Percentiles rank a stretch among this genome's conserved stretches.
Evolutionary conservation across 2,888 invertebrate genomes (phyloP).

Genomic region (Chromoteleia sp.): DNA sequence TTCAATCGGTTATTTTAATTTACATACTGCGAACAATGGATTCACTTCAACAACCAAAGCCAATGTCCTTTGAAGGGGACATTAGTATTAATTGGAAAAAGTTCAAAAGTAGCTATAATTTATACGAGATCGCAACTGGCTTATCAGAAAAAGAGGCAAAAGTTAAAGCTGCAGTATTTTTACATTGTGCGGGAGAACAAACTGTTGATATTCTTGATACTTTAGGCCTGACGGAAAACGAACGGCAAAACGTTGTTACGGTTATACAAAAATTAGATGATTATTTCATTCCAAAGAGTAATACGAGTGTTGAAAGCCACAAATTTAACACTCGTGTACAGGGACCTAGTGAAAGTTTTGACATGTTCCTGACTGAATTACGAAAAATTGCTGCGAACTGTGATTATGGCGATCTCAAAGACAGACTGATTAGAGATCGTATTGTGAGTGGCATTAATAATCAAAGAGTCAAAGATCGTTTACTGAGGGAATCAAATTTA

Average conservation of each 20-base stretch:
- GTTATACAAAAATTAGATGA: constrained; percentile 69
- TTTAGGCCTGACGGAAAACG: constrained; percentile 56
- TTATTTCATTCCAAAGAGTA: constrained; percentile 62
- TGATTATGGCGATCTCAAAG: constrained; percentile 69
- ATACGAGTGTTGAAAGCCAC: constrained; percentile 69
- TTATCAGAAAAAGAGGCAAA: constrained; percentile 56
- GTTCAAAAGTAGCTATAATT: constrained; percentile 18
- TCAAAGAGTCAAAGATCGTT: constrained; percentile 44
- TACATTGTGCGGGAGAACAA: constrained; percentile 71
- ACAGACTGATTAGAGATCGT: constrained; percentile 54
- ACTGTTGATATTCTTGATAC: constrained; percentile 70
- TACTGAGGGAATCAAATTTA: constrained; percentile 46
- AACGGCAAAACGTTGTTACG: constrained; percentile 53
- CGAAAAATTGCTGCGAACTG: constrained; percentile 69
- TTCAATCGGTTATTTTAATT: no score
- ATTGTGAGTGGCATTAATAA: constrained; percentile 58
- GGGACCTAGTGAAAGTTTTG: constrained; percentile 64
- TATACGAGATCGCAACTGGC: constrained; percentile 4
- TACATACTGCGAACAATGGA: no score
- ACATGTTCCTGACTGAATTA: constrained; percentile 69
- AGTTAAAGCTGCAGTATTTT: constrained; percentile 70
- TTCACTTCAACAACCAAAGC: no score
- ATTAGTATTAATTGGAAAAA: constrained; percentile 65
- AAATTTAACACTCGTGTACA: constrained; percentile 69
- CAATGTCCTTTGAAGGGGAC: constrained; percentile 66